phyloP scores from a whole-genome alignment of 2,797 vertebrate species.

The Chaetodon trifasciatus region DNA sequence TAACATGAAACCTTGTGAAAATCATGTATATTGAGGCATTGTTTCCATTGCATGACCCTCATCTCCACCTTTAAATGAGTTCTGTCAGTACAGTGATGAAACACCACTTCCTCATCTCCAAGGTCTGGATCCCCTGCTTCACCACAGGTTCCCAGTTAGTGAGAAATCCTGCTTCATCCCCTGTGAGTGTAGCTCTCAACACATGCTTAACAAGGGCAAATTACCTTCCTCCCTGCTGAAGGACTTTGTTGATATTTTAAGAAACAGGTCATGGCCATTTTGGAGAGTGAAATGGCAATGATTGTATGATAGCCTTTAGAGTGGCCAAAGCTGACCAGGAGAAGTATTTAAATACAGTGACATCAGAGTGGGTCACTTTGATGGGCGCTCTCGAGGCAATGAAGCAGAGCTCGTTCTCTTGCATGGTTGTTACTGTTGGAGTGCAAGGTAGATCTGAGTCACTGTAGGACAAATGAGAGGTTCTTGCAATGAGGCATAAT shows the following conservation, averaged over 20 bases:
- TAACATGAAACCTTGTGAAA: background rate
- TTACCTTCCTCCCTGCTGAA: slow-evolving; percentile 1
- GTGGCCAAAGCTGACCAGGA: slow-evolving; percentile 18
- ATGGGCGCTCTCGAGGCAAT: slow-evolving; percentile 10
- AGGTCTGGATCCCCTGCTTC: background rate
- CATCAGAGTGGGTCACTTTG: slow-evolving; percentile 4
- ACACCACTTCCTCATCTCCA: background rate
- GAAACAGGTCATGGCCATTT: slow-evolving; percentile 35
- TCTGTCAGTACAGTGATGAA: background rate
- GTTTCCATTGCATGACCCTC: slow-evolving; percentile 4
- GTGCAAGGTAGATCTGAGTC: slow-evolving; percentile 39
- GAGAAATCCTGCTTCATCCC: slow-evolving; percentile 12
- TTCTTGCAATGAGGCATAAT: slow-evolving; percentile 33
- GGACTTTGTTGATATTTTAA: slow-evolving; percentile 44
- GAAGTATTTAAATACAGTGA: slow-evolving; percentile 37
- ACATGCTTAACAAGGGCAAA: slow-evolving; percentile 13
- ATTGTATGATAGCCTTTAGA: slow-evolving; percentile 19
- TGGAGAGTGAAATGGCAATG: slow-evolving; percentile 26
- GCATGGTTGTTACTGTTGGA: slow-evolving; percentile 23
- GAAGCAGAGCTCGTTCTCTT: slow-evolving; percentile 9
- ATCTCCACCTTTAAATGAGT: slow-evolving; percentile 7
- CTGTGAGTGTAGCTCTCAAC: background rate
- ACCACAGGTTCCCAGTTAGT: background rate
- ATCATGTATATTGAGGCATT: background rate
- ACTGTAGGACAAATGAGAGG: slow-evolving; percentile 40